Base-by-base conservation (phyloP, 2,888 invertebrate genomes). In the Sesia apiformis region DNA sequence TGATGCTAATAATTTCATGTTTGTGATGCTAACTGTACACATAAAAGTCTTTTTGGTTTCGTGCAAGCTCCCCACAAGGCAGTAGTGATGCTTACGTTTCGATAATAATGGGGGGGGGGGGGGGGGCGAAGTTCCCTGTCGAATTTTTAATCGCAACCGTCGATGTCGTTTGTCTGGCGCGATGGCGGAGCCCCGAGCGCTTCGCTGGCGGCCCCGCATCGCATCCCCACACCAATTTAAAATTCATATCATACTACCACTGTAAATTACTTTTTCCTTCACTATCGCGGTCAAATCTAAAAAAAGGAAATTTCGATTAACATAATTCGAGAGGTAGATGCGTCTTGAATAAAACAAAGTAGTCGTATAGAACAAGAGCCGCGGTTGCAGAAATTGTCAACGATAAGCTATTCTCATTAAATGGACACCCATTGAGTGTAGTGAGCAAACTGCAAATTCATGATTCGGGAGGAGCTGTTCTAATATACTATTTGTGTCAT, bases 61-160 rank as follows among this genome's bases (percentile, higher is more conserved):
- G 2, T 23, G 23, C 23, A 23, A 23, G 23, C 23, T 23, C 23
- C 23, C 23, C 23, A 23, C 46, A 46, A 46, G 46, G n/a, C 8
- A 46, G 7, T 46, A 58, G 59, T 59, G 54, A 59, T 53, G 62
- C 55, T 55, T 55, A 59, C 62, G 56, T 58, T 63, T 65, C 69
- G 64, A 72, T 72, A 75, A 63, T 64, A 65, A 59, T 56, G 23
- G 23, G 23, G 52, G 53, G 49, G 52, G 54, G 55, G 54, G 58
- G 62, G 63, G 52, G 53, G 49, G 52, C 55, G 55, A 54, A 55
- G 67, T 61, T 64, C 66, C 67, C 64, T 66, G 67, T 70, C 74
- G 76, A 78, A 76, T 80, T 80, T 77, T 74, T 74, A 78, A 79
- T 81, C 73, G 70, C 60, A 57, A 58, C 57, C 61, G 64, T 64